Base-by-base conservation (phyloP, 2,888 invertebrate genomes). In the Seladonia tumulorum region DNA sequence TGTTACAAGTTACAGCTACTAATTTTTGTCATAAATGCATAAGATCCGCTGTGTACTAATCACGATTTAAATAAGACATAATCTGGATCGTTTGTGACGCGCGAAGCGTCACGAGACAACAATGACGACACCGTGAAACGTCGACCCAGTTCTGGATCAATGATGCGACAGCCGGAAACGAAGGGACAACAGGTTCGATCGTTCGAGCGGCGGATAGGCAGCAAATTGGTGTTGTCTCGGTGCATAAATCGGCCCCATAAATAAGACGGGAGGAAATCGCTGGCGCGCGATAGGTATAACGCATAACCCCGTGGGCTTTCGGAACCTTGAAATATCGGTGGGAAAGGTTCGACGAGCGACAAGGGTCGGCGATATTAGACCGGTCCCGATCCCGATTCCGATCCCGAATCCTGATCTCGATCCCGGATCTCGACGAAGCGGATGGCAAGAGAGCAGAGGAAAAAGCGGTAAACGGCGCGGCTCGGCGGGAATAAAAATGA, bases 351-450 rank as follows among this genome's bases (percentile, higher is more conserved):
- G n/a, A 63, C 66, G 57, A 60, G 57, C 12, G n/a, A 79, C 53
- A 74, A 75, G 86, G 73, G 70, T 76, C 1, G 87, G 68, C 73
- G 87, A 91, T 91, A 90, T 91, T 90, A 90, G 88, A 87, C 79
- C 86, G 82, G 89, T 89, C 29, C 35, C 86, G 87, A 83, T 76
- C 81, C 39, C 39, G 39, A 8, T 45, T 8, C 49, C 22, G 49
- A 22, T 53, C 49, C 22, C 22, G 53, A 53, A 2, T 53, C 53
- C 22, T 10, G 53, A 53, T 53, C 22, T 7, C 22, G 53, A 53
- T 53, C 53, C 53, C 22, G 53, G 53, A 53, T 53, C 8, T 53
- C 53, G 53, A 22, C 53, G 53, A 22, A 53, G 8, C 53, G 53
- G 22, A 22, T 53, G 8, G 53, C 8, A 53, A 53, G 22, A 53